Evolutionary conservation across 2,113 vertebrate species (phyloP).

Genomic region (Gallinago media): DNA sequence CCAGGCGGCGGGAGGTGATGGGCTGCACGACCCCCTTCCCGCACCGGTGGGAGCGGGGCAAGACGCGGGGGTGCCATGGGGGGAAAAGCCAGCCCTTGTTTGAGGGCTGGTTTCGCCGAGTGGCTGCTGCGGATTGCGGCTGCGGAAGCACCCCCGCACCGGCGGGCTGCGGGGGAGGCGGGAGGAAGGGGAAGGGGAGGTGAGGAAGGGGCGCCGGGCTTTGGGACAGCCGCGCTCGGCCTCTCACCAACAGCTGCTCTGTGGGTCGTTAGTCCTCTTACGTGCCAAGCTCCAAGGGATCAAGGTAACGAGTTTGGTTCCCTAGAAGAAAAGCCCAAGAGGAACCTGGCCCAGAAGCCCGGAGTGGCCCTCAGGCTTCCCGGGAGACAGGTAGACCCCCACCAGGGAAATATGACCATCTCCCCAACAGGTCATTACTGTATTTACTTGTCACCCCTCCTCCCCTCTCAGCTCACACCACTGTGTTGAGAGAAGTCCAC

Average conservation of each 20-base stretch:
- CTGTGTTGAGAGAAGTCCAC: background rate
- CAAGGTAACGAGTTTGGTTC: too few species aligned
- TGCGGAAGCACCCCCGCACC: background rate
- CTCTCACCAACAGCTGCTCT: rapidly evolving
- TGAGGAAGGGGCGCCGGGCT: too few species aligned
- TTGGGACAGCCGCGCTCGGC: too few species aligned
- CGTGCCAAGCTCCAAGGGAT: background rate
- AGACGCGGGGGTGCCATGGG: rapidly evolving
- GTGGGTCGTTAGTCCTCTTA: background rate
- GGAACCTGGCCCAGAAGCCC: background rate
- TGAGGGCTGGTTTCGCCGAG: too few species aligned
- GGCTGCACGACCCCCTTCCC: background rate
- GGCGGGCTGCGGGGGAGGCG: background rate
- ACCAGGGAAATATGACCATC: rapidly evolving
- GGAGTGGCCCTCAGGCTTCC: background rate
- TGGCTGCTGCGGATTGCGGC: background rate
- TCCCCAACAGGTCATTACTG: rapidly evolving
- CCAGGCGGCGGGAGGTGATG: rapidly evolving
- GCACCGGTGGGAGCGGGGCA: background rate
- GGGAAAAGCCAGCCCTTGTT: too few species aligned
- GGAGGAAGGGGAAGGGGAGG: background rate
- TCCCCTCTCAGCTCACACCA: background rate
- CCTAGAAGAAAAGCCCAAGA: background rate
- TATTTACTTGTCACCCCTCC: rapidly evolving
- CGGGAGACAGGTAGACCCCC: rapidly evolving